Conservation (phyloP, 2,113 vertebrate genomes). For the Melanocharis versteri region DNA sequence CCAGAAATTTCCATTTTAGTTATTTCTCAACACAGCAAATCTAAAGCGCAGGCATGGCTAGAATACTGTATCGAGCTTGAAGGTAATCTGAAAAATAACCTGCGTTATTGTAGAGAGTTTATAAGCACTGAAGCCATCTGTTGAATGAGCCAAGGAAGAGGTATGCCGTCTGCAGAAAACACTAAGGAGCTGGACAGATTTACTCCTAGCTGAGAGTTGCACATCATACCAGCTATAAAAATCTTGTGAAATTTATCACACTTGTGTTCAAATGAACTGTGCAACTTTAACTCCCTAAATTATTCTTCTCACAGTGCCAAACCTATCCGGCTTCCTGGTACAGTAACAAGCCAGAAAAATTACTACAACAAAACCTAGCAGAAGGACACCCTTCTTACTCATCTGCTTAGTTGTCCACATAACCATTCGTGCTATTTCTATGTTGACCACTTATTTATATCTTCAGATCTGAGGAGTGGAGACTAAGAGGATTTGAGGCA, state of each 20-base stretch:
- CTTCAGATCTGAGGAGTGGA: neutral
- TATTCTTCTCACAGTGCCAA: neutral
- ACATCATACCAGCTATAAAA: neutral
- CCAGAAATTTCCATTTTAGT: neutral
- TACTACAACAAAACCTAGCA: neutral
- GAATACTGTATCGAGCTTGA: neutral
- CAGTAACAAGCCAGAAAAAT: neutral
- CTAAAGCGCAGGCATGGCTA: neutral
- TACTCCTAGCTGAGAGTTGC: neutral
- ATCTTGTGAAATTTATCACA: neutral
- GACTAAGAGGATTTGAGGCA: neutral
- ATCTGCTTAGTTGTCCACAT: neutral
- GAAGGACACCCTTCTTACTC: neutral
- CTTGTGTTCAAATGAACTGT: neutral
- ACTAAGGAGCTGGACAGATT: neutral
- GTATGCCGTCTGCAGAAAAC: neutral
- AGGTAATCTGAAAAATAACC: neutral
- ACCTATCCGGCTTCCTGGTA: neutral
- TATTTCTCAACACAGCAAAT: conserved; percentile 1
- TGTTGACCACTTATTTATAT: neutral
- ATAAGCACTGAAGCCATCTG: neutral
- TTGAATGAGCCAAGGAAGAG: conserved; percentile 4
- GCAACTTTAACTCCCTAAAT: neutral
- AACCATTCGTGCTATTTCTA: neutral
- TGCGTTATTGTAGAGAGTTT: neutral